These are phyloP conservation scores for Tolmerus cingulatus DNA, from an alignment of 2,888 invertebrate species.

Conservation along the genomic window DNA sequence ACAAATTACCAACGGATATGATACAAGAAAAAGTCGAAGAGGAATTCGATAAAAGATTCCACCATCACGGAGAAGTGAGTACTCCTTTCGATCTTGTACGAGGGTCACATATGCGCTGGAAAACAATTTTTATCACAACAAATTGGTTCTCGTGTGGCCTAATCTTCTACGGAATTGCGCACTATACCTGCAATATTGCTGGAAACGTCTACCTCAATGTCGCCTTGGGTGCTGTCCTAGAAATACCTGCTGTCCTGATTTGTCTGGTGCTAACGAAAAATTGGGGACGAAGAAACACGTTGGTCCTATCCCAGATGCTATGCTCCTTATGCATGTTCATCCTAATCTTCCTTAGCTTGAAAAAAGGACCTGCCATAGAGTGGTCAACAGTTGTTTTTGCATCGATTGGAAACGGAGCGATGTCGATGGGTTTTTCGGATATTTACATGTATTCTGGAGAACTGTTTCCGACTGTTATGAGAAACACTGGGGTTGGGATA, in stretches of 20 bases:
- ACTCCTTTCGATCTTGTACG: conserved; percentile 71
- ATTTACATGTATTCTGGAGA: conserved; percentile 89
- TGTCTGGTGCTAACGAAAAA: conserved; percentile 65
- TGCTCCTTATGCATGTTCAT: conserved; percentile 71
- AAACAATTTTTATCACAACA: conserved; percentile 64
- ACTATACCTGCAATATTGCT: conserved; percentile 80
- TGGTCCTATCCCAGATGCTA: conserved; percentile 66
- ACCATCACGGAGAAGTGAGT: conserved; percentile 48
- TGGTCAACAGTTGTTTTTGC: conserved; percentile 72
- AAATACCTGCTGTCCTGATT: conserved; percentile 65
- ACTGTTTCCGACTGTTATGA: conserved; percentile 86
- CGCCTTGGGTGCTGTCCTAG: conserved; percentile 76
- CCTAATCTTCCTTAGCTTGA: conserved; percentile 69
- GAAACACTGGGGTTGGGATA: conserved; percentile 86
- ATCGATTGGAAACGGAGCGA: conserved; percentile 79
- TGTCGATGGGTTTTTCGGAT: conserved; percentile 83
- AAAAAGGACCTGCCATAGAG: conserved; percentile 54
- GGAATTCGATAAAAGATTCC: conserved; percentile 58
- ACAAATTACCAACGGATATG: background rate
- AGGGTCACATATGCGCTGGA: conserved; percentile 72
- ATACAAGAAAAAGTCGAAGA: conserved; percentile 47
- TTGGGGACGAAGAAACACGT: conserved; percentile 68
- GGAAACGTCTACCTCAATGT: conserved; percentile 83
- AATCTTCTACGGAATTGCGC: conserved; percentile 85
- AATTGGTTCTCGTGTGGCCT: conserved; percentile 80